Percentiles rank a stretch among this genome's conserved stretches.
Evolutionary conservation across 2,888 invertebrate genomes (phyloP).

Genomic region (Capitulum mitella): DNA sequence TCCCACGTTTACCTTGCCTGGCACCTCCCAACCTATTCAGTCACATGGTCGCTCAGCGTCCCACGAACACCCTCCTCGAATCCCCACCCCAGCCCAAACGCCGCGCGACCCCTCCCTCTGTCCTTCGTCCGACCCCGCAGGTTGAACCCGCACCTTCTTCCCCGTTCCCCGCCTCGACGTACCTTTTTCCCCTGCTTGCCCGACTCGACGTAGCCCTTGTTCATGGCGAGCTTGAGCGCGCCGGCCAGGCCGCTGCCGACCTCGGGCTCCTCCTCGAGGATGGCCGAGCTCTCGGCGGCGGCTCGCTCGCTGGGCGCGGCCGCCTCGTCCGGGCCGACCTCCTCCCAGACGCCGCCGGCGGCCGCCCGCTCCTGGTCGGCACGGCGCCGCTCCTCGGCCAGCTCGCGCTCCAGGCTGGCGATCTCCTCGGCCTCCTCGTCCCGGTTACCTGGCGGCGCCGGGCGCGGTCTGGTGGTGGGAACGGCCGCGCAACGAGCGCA

Average conservation of each 20-base stretch:
- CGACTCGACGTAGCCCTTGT: slow-evolving; percentile 87
- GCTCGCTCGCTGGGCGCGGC: slow-evolving; percentile 44
- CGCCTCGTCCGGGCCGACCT: slow-evolving; percentile 57
- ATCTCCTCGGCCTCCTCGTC: slow-evolving; percentile 69
- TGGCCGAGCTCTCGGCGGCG: slow-evolving; percentile 45
- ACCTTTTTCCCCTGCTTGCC: slow-evolving; percentile 56
- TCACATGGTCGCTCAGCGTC: too few species aligned
- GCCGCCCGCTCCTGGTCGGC: slow-evolving; percentile 50
- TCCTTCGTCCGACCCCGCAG: too few species aligned
- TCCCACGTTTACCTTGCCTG: too few species aligned
- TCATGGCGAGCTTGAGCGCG: slow-evolving; percentile 79
- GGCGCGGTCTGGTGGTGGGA: too few species aligned
- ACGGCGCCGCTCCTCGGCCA: slow-evolving; percentile 42
- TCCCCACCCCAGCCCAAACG: too few species aligned
- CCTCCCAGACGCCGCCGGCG: slow-evolving; percentile 70
- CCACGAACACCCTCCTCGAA: too few species aligned
- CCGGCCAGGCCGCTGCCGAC: slow-evolving; percentile 86
- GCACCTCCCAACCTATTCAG: too few species aligned
- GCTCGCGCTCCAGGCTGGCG: slow-evolving; percentile 51
- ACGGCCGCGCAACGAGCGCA: too few species aligned
- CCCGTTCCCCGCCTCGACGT: too few species aligned
- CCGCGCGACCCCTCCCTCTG: too few species aligned
- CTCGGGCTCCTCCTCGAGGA: slow-evolving; percentile 86
- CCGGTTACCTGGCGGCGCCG: slow-evolving; percentile 52
- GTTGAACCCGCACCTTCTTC: too few species aligned